A percentile compares a stretch with the other conserved stretches of the same genome.
Evolutionary conservation across 2,888 invertebrate species (phyloP).

Genomic region (Nasonovia ribisnigri): DNA sequence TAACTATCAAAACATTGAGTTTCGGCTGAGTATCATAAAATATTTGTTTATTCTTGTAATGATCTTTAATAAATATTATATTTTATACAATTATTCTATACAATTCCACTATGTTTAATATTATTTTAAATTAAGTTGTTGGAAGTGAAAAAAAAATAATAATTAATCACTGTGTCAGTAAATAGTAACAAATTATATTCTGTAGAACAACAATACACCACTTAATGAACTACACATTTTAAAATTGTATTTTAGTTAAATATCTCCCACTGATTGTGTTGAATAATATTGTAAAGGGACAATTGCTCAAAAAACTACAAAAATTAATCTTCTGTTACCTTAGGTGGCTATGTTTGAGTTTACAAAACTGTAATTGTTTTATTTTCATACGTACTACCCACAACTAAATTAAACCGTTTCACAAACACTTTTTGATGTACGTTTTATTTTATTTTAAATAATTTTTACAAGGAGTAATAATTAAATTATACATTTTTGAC

Average conservation of each 20-base stretch:
- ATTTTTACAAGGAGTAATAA: not conserved
- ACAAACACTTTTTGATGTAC: not conserved
- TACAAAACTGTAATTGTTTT: constrained; percentile 14
- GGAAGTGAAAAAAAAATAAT: not conserved
- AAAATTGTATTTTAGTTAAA: not conserved
- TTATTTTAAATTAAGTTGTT: not conserved
- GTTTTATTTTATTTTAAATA: not conserved
- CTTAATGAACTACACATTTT: constrained; percentile 13
- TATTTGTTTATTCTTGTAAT: not conserved
- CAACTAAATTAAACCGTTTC: constrained; percentile 21
- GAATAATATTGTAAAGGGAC: not conserved
- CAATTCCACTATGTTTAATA: not conserved
- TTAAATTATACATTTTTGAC: not conserved
- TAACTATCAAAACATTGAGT: not conserved
- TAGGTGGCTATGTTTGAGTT: not conserved
- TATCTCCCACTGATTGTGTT: constrained; percentile 17
- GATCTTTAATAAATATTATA: not conserved
- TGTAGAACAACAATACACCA: not conserved
- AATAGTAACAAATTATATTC: not conserved
- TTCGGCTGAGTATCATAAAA: not conserved
- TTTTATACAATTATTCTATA: not conserved
- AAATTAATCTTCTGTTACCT: constrained; percentile 41
- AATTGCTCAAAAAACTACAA: constrained; percentile 4
- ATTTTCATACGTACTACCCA: not conserved
- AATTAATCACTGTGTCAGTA: not conserved